Percentiles rank a stretch among this genome's conserved stretches.
These are phyloP conservation scores for Momotus momota DNA, from an alignment of 2,797 vertebrate genomes.

Conservation along the genomic window DNA sequence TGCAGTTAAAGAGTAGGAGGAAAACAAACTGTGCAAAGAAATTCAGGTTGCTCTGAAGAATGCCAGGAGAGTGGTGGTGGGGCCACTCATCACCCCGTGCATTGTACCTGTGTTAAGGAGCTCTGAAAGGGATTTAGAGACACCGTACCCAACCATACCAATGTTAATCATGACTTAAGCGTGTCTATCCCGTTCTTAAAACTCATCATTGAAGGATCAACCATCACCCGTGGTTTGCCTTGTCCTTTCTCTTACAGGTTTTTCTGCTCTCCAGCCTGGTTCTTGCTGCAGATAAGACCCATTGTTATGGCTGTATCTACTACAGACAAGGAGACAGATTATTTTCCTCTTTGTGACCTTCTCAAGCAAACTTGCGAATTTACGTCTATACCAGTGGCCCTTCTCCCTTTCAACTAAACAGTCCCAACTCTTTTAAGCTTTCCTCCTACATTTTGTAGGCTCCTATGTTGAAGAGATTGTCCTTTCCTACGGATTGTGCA, in stretches of 20 bases:
- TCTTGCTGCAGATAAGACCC: background rate
- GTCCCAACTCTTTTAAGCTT: background rate
- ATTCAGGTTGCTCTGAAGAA: background rate
- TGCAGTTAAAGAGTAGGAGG: background rate
- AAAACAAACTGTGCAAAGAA: background rate
- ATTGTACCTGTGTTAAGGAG: background rate
- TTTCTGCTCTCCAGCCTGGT: background rate
- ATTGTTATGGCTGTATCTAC: background rate
- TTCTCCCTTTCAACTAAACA: background rate
- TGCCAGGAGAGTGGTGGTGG: background rate
- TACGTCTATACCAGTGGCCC: background rate
- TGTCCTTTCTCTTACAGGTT: background rate
- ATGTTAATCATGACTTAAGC: background rate
- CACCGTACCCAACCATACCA: background rate
- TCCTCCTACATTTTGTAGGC: background rate
- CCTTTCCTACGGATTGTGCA: background rate
- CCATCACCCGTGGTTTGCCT: background rate
- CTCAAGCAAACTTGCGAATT: background rate
- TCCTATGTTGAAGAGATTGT: rapidly evolving
- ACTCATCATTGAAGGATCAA: background rate
- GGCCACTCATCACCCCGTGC: background rate
- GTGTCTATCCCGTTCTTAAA: background rate
- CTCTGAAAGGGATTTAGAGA: background rate
- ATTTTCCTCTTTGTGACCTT: background rate
- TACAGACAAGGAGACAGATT: rapidly evolving